Evolutionary conservation across 2,797 vertebrate genomes (phyloP), one percentile per base, ranked within the genome.

Genomic region (Enteromius anoplus): DNA sequence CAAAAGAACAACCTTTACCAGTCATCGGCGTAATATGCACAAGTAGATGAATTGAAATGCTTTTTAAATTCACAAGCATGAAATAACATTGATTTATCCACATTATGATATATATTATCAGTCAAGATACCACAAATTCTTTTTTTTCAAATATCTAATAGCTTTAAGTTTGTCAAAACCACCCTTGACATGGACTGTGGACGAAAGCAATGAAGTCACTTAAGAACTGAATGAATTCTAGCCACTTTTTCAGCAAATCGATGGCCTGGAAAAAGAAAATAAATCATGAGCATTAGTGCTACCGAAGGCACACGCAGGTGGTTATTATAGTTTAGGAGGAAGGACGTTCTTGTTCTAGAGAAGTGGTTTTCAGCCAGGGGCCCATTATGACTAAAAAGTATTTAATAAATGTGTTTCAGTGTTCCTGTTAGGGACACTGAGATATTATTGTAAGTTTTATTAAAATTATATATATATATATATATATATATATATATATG

Each of bases 181-280:
- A 78, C 40, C 15, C 23, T 65, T 78, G 42, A 64, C 58, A 77
- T 32, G 23, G 32, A 29, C 32, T 75, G 6, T 23, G 21, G 32
- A 40, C 0, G 3, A 55, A 75, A 58, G 51, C 72, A 75, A 40
- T 55, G 32, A 55, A 40, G 32, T 75, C 19, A 11, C 45, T 66
- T 34, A 51, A 0, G 8, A 51, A 51, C 23, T 49, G 3, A 37
- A 78, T 34, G 11, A 3, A 53, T 66, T 66, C 32, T 17, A 78
- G 40, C 6, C 11, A 51, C 29, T n/a, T 55, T 34, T 73, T 26
- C 8, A 21, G 17, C 47, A 49, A 53, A 49, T 51, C 66, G 42
- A 49, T 40, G 51, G 7, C 51, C 34, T 75, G 72, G 14, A 58
- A 75, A 75, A 58, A 40, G 32, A 75, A 58, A 58, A 75, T 58